Conservation (phyloP, 53 echinoderm and acorn worm genomes). For the Echinometra lucunter region DNA sequence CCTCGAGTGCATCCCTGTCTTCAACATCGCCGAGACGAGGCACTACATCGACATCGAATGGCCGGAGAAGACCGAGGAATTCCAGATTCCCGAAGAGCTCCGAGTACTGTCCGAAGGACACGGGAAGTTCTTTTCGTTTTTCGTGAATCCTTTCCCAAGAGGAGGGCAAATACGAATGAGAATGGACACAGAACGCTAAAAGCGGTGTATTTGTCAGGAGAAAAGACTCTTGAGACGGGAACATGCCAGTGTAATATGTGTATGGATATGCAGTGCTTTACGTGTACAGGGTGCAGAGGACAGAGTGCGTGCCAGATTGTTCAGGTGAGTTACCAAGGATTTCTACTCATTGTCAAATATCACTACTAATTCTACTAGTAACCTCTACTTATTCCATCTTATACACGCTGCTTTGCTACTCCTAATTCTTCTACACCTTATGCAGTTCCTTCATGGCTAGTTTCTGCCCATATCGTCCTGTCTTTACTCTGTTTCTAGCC, state of each 20-base stretch:
- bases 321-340: constrained; percentile 76
- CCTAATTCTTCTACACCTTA: too few species aligned
- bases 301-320: constrained; percentile 95
- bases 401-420: not conserved
- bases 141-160: constrained; percentile 93
- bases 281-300: constrained; percentile 92
- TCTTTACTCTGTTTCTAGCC: not conserved
- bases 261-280: constrained; percentile 91
- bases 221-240: constrained; percentile 84
- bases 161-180: constrained; percentile 70
- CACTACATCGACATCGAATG: constrained; percentile 89
- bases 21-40: constrained; percentile 91
- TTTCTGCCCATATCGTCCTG: not conserved
- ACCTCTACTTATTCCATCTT: not conserved
- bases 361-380: too few species aligned
- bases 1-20: constrained; percentile 87
- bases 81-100: constrained; percentile 78
- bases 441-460: too few species aligned
- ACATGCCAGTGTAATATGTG: constrained; percentile 95
- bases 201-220: constrained; percentile 91
- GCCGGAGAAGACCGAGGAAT: constrained; percentile 78
- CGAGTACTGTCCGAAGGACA: constrained; percentile 81
- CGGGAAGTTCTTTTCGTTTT: constrained; percentile 97
- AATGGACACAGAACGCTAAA: constrained; percentile 80
- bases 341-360: not conserved